Percentiles rank a stretch among this genome's conserved stretches.
phyloP scores from a whole-genome alignment of 2,888 invertebrate species.

The Hipparchia sbordonii region DNA sequence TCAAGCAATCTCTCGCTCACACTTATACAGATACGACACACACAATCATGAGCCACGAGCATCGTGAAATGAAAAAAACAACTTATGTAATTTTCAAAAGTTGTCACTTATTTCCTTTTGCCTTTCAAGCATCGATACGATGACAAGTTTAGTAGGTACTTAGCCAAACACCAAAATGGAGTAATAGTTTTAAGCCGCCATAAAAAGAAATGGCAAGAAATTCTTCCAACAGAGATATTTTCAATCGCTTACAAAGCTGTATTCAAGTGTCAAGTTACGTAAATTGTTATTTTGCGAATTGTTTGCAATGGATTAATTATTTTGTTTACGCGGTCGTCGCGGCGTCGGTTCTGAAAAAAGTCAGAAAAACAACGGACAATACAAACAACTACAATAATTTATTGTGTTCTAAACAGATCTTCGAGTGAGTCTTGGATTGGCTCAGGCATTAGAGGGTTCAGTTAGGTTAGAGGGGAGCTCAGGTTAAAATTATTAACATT shows the following conservation, averaged over 20 bases:
- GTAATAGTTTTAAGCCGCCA: not conserved
- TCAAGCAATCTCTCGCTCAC: too few relatives aligned
- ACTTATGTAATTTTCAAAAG: too few relatives aligned
- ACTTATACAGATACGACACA: too few relatives aligned
- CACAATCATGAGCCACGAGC: too few relatives aligned
- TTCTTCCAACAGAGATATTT: not conserved
- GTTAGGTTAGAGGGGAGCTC: too few relatives aligned
- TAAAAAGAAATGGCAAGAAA: slow-evolving; percentile 8
- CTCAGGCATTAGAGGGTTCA: not conserved
- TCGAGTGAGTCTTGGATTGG: not conserved
- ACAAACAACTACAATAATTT: slow-evolving; percentile 9
- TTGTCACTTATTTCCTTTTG: too few relatives aligned
- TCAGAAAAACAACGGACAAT: slow-evolving; percentile 10
- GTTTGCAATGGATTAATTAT: slow-evolving; percentile 45
- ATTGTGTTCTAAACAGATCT: not conserved
- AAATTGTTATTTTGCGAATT: slow-evolving; percentile 28
- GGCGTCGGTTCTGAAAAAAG: slow-evolving; percentile 17
- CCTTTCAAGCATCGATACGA: too few relatives aligned
- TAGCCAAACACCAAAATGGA: too few relatives aligned
- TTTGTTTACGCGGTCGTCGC: slow-evolving; percentile 47
- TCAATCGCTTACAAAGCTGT: slow-evolving; percentile 4
- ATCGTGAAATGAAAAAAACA: too few relatives aligned
- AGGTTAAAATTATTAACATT: too few relatives aligned
- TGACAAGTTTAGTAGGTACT: too few relatives aligned
- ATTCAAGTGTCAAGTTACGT: slow-evolving; percentile 10